Percentiles rank a stretch among this genome's conserved stretches.
Evolutionary conservation across 2,797 vertebrate genomes (phyloP).

Genomic region (Neosilurus mollespiculum): DNA sequence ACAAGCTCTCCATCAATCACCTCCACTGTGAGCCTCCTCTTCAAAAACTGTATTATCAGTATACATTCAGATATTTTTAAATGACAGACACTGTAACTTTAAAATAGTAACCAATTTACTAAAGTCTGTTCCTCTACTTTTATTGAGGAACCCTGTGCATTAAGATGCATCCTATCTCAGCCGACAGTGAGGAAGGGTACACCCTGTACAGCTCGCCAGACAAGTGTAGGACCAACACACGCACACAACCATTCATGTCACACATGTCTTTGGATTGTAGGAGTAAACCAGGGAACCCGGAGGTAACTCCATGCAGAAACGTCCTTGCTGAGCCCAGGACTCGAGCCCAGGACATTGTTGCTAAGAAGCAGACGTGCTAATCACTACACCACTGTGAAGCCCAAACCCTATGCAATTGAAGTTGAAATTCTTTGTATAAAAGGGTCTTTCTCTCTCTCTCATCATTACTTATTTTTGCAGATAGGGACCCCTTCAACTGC

Average conservation of each 20-base stretch:
- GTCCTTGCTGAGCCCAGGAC: no score
- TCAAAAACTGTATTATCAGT: neutral
- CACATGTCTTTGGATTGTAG: no score
- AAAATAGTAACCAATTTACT: neutral
- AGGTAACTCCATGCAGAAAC: no score
- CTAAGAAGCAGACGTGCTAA: no score
- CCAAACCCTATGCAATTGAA: neutral
- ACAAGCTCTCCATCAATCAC: neutral
- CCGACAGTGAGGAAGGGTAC: no score
- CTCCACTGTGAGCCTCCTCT: neutral
- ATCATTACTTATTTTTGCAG: neutral
- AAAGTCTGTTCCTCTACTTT: neutral
- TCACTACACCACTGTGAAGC: no score
- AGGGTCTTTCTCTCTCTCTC: neutral
- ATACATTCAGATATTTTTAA: neutral
- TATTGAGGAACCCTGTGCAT: neutral
- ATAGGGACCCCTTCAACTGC: neutral
- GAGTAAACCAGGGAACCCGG: no score
- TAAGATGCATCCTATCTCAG: no score
- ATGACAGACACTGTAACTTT: neutral
- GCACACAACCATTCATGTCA: no score
- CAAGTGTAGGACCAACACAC: no score
- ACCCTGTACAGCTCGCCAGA: no score
- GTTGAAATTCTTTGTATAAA: neutral
- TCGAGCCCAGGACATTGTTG: no score